A percentile compares a stretch with the other conserved stretches of the same genome.
phyloP scores from a whole-genome alignment of 1,140 invertebrate genomes.

The Drosophila ambigua region DNA sequence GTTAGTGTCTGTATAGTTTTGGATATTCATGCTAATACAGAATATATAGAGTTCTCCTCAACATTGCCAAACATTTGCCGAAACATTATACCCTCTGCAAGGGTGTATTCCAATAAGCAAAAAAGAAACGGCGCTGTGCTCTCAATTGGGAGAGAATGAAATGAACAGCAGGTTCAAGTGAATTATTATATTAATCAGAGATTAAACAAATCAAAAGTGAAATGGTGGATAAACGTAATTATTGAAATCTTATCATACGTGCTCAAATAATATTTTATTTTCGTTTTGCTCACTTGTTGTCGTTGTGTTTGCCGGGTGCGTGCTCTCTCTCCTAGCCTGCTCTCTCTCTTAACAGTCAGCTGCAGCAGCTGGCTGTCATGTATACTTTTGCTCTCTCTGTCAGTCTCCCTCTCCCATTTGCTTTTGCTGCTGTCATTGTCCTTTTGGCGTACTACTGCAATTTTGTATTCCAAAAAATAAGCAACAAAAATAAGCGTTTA shows the following conservation, averaged over 20 bases:
- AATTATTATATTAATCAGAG: too few relatives aligned
- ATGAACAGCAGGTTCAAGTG: too few relatives aligned
- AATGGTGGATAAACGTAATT: constrained; percentile 26
- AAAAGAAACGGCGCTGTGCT: too few relatives aligned
- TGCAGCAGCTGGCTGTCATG: constrained; percentile 35
- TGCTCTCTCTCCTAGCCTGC: constrained; percentile 11
- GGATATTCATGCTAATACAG: too few relatives aligned
- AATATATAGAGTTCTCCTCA: too few relatives aligned
- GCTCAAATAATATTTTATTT: constrained; percentile 25
- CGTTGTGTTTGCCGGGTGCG: constrained; percentile 54
- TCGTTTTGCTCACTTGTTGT: constrained; percentile 70
- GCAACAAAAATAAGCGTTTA: constrained; percentile 36
- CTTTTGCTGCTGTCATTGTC: constrained; percentile 35
- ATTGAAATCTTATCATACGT: constrained; percentile 48
- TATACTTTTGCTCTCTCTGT: background rate
- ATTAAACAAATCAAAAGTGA: too few relatives aligned
- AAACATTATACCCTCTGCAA: background rate
- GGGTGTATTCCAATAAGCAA: too few relatives aligned
- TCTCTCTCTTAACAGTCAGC: constrained; percentile 26
- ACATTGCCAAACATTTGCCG: too few relatives aligned
- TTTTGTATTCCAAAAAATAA: constrained; percentile 31
- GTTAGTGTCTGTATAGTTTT: too few relatives aligned
- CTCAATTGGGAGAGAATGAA: too few relatives aligned
- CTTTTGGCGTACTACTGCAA: constrained; percentile 37
- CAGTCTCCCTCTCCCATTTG: constrained; percentile 3